A percentile compares a stretch with the other conserved stretches of the same genome.
These are phyloP conservation scores for Synaphobranchus kaupii DNA, from an alignment of 2,797 vertebrate species.

Conservation along the genomic window DNA sequence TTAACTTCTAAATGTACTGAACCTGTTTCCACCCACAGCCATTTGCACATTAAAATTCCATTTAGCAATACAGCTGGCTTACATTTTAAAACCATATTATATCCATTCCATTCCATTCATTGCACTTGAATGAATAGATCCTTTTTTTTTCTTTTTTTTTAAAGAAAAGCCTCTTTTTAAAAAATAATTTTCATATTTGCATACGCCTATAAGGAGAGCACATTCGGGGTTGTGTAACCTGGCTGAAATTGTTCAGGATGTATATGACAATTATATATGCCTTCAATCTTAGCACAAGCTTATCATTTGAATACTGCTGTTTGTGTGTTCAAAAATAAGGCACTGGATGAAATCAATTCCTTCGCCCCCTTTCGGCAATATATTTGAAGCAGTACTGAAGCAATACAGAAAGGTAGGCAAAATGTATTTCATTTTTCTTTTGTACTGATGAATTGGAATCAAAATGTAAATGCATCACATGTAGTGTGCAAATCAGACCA, in stretches of 20 bases:
- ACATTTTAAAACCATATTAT: constrained; percentile 18
- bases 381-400: neutral
- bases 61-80: constrained; percentile 26
- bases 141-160: neutral
- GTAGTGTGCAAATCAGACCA: neutral
- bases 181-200: constrained; percentile 7
- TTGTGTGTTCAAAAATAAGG: neutral
- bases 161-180: neutral
- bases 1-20: constrained; percentile 32
- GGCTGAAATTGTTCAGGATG: neutral
- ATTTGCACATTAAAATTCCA: constrained; percentile 23
- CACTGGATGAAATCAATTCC: neutral
- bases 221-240: neutral
- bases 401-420: neutral
- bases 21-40: constrained; percentile 15
- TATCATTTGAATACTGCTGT: neutral
- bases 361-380: neutral
- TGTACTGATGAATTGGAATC: neutral
- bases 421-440: neutral
- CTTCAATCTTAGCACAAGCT: neutral
- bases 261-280: neutral
- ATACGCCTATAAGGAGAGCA: neutral
- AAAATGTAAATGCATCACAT: neutral
- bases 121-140: neutral
- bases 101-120: neutral